phyloP scores from a whole-genome alignment of 2,888 invertebrate genomes.

The Automeris io region DNA sequence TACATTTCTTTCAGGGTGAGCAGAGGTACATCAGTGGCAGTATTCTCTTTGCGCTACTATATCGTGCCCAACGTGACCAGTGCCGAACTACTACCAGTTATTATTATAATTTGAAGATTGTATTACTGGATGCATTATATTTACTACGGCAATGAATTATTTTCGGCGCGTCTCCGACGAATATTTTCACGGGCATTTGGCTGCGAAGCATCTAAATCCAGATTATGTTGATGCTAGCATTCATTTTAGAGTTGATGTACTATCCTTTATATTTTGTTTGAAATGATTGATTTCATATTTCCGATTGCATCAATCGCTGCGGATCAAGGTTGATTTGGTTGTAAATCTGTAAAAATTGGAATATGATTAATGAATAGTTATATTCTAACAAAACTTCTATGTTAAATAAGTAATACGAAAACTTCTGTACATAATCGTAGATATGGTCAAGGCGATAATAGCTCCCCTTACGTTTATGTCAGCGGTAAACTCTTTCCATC shows the following conservation, averaged over 20 bases:
- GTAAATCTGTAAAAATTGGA: slow-evolving; percentile 6
- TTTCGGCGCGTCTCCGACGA: slow-evolving; percentile 3
- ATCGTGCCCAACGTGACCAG: no score
- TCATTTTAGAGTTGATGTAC: slow-evolving; percentile 9
- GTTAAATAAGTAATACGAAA: not conserved
- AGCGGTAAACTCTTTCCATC: no score
- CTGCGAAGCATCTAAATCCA: slow-evolving; percentile 5
- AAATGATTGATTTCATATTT: slow-evolving; percentile 9
- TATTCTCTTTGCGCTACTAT: no score
- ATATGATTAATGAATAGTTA: not conserved
- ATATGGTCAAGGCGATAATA: no score
- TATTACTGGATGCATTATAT: no score
- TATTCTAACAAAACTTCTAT: not conserved
- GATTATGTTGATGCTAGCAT: slow-evolving; percentile 7
- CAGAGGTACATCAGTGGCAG: no score
- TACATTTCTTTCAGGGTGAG: not conserved
- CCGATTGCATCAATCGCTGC: slow-evolving; percentile 1
- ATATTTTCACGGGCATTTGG: slow-evolving; percentile 1
- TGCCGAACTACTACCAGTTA: no score
- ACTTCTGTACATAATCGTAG: no score
- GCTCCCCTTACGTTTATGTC: no score
- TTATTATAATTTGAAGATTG: no score
- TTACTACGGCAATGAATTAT: slow-evolving; percentile 5
- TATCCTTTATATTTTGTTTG: slow-evolving; percentile 4
- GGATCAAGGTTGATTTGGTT: slow-evolving; percentile 3